Base-by-base conservation (phyloP, 2,113 vertebrate genomes). In the Hypocryptadius cinnamomeus region DNA sequence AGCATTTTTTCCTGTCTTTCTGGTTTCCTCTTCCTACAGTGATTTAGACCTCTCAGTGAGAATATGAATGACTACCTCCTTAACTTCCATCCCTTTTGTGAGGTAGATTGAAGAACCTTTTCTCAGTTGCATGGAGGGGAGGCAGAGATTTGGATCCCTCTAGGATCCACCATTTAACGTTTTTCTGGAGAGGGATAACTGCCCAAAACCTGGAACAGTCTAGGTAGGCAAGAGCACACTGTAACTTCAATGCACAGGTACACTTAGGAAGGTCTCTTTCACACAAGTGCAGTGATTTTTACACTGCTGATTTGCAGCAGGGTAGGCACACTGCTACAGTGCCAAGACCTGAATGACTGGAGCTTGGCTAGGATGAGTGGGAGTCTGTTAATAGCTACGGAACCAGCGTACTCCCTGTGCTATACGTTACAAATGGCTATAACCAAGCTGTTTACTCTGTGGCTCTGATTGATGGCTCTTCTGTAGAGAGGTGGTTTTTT, bases 311-410 rank as follows among this genome's bases (percentile, higher is more conserved):
- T 56, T 87, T 88, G 65, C 68, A 63, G 39, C 54, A 20, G 17
- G 11, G 44, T 12, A 48, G 65, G 33, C 22, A 37, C 23, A 39
- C 33, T 85, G 82, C 56, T 89, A 42, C 57, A 50, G 17, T 50
- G 85, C 79, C 87, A 79, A 60, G 72, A 71, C 25, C 40, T 80
- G 87, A 94, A 88, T 95, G 94, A 51, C 64, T 53, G 79, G 87
- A 56, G 71, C 61, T 86, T 86, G 79, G 68, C 90, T 91, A 3
- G 5, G 5, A 25, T 7, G 51, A 85, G 47, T 42, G 47, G 59
- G 63, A 90, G 35, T 77, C 87, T 85, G 56, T 79, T 56, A 92
- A 91, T 79, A 93, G 66, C 70, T 53, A 12, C 24, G 6, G 74
- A 92, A 63, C 28, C 71, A 59, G 69, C 2, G 0, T 80, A 10